Evolutionary conservation across 2,797 vertebrate species (phyloP), one percentile per base, ranked within the genome.

Genomic region (Tolypeutes matacus): DNA sequence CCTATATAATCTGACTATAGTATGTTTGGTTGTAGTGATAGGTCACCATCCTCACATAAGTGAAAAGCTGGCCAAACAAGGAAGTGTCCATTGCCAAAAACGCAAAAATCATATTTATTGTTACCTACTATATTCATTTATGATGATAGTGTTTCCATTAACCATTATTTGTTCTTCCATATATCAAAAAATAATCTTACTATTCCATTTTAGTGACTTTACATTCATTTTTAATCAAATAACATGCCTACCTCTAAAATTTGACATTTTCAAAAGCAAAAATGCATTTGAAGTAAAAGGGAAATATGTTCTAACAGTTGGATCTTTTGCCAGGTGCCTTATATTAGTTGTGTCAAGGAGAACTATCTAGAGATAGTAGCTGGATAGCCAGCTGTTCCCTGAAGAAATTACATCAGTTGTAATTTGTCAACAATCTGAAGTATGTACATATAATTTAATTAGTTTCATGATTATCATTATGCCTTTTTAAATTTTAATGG

Each of bases 151-250:
- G 67, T 31, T 58, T 29, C 15, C 39, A 25, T 49, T 70, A 46
- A 72, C 27, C 20, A 39, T 78, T 56, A 20, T 23, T 58, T 67
- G 34, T 34, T 12, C 29, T 21, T 46, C 46, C 11, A 46, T 81
- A 46, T 56, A 23, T 1, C 86, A 36, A 62, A 65, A 39, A 31
- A 0, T 42, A 78, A 65, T 73, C 94, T 94, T 70, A 27, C 76
- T 29, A n/a, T n/a, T 29, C 88, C n/a, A 67, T 29, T 95, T 73
- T 20, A 91, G 91, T 86, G 64, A 62, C 10, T 65, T 94, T 21
- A 58, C 0, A 56, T 94, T 92, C 13, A 64, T 95, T 94, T 92
- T 85, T 7, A 76, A 0, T 0, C 10, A 80, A 75, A 80, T 86
- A 75, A 60, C 69, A 96, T 85, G 11, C 53, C 4, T 36, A 9